Base-by-base conservation (phyloP, 2,113 vertebrate species). In the Columba janthina region DNA sequence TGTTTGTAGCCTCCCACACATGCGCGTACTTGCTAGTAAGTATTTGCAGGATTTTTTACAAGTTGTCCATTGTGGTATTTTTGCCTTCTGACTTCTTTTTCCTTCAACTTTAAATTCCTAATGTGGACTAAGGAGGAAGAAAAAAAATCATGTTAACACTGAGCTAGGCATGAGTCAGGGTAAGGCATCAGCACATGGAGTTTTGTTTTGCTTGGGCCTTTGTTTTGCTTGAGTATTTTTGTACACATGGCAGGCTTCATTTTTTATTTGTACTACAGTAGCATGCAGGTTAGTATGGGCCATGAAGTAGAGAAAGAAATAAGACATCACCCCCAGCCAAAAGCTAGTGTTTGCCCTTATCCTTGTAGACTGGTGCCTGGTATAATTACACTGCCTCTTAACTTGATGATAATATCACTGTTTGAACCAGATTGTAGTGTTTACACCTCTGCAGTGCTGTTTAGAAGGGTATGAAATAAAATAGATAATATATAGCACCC, bases 231-330 rank as follows among this genome's bases (percentile, higher is more conserved):
- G 11, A 5, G 5, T 3, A 75, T 74, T 54, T 25, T 28, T 42
- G 8, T 38, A 15, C 31, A 20, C 24, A 22, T 15, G 15, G 3
- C 40, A 82, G 74, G 19, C 11, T 50, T 18, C 58, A 6, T 22
- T 57, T 62, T 26, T 0, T 1, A 34, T 62, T 64, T 66, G 26
- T 83, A 24, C 22, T 42, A 11, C 15, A 17, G 19, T 34, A n/a
- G 15, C 18, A 32, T 16, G 32, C 2, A 46, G 7, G 15, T 44
- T 36, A 84, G 12, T 26, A 29, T 7, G 0, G 2, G 14, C 16
- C 48, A 57, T 64, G 38, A 67, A 57, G 57, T 11, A 84, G 46
- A 74, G 42, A 31, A 77, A 28, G 54, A 86, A 87, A 64, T 21
- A 15, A 81, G 24, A 69, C 36, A 32, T 34, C 25, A 26, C 4